A percentile compares a stretch with the other conserved stretches of the same genome.
Conservation (phyloP, 2,113 vertebrate genomes). For the Sturnira hondurensis region DNA sequence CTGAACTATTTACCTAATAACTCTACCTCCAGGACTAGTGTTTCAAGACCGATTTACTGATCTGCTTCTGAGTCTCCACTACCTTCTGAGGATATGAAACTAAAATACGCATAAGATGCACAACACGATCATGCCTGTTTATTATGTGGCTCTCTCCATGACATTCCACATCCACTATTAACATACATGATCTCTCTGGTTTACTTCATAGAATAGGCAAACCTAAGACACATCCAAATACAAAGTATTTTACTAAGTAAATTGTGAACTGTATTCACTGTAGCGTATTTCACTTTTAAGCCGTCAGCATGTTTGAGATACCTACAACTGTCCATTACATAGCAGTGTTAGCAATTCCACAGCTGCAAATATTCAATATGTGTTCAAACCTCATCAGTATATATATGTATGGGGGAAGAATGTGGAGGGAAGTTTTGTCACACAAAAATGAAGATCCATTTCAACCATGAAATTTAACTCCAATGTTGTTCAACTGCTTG, state of each 20-base stretch:
- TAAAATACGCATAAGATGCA: neutral
- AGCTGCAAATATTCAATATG: neutral
- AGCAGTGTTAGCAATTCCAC: neutral
- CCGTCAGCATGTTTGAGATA: neutral
- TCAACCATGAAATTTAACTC: neutral
- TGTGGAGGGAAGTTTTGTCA: neutral
- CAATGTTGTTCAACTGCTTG: neutral
- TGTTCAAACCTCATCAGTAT: neutral
- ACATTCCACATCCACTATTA: neutral
- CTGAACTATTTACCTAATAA: neutral
- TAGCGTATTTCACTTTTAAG: neutral
- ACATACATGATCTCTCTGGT: neutral
- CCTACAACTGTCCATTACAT: neutral
- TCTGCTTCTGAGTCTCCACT: neutral
- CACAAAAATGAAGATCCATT: neutral
- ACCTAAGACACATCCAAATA: neutral
- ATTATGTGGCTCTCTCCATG: neutral
- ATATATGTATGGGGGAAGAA: neutral
- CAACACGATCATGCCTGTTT: rapidly evolving
- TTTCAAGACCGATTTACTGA: neutral
- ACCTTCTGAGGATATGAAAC: neutral
- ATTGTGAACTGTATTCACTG: neutral
- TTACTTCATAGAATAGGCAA: neutral
- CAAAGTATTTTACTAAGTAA: neutral
- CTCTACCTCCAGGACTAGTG: neutral